Percentiles rank a stretch among this genome's conserved stretches.
These are phyloP conservation scores for Oasisia sp. DNA, from an alignment of 2,888 invertebrate species.

Conservation along the genomic window DNA sequence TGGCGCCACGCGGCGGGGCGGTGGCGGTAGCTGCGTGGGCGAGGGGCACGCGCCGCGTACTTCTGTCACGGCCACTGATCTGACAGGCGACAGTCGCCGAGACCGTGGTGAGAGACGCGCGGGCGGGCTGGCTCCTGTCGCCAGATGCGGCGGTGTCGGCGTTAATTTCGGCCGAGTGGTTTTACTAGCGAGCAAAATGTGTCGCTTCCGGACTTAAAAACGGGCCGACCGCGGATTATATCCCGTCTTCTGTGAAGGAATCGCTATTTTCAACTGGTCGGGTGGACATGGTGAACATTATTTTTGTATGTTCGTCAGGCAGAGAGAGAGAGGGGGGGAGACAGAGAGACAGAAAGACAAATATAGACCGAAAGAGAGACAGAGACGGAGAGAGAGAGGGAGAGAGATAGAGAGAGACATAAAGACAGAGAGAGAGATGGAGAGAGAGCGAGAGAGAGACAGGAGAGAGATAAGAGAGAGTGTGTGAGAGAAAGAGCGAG, in stretches of 20 bases:
- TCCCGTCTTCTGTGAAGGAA: neutral
- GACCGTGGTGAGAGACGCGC: neutral
- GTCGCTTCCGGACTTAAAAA: neutral
- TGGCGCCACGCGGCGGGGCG: neutral
- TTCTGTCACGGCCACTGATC: neutral
- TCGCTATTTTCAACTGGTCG: neutral
- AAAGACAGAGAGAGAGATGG: too few species aligned
- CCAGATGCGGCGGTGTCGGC: conserved; percentile 8
- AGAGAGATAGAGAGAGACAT: too few species aligned
- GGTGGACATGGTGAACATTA: too few species aligned
- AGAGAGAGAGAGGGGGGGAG: too few species aligned
- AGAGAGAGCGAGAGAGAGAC: too few species aligned
- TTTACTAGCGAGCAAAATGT: neutral
- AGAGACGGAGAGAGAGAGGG: too few species aligned
- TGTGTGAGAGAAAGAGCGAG: too few species aligned
- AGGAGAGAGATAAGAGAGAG: too few species aligned
- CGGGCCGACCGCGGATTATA: neutral
- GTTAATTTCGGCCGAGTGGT: neutral
- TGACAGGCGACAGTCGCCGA: neutral
- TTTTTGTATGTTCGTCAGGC: too few species aligned
- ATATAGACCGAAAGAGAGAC: too few species aligned
- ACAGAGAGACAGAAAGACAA: too few species aligned
- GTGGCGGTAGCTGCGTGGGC: neutral
- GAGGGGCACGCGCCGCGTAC: neutral
- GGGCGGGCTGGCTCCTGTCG: neutral